Conservation (phyloP, 2,797 vertebrate species). For the Netta rufina region DNA sequence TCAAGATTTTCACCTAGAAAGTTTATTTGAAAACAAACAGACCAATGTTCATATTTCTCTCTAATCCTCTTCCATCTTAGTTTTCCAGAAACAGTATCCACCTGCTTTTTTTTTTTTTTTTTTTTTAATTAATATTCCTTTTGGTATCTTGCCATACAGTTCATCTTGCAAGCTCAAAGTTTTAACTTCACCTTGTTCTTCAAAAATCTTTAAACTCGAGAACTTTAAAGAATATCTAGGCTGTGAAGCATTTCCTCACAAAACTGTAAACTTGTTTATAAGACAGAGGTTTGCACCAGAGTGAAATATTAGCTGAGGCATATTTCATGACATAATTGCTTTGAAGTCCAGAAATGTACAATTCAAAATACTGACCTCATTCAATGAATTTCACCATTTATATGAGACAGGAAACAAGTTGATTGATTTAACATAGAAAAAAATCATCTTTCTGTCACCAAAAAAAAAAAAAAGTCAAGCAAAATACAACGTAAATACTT, state of each 20-base stretch:
- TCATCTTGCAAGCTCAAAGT: not conserved
- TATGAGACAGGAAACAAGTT: not conserved
- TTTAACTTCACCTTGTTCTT: not conserved
- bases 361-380: not conserved
- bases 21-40: not conserved
- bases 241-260: not conserved
- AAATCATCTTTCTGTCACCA: not conserved
- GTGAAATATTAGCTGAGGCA: not conserved
- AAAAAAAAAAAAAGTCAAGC: not conserved
- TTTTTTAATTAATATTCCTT: not conserved
- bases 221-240: not conserved
- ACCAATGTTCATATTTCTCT: not conserved
- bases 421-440: not conserved
- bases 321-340: not conserved
- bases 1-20: not conserved
- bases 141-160: not conserved
- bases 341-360: not conserved
- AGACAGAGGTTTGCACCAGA: not conserved
- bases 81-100: not conserved
- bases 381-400: not conserved
- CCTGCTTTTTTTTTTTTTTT: no score
- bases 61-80: not conserved
- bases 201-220: not conserved
- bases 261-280: not conserved
- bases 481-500: not conserved